phyloP scores from a whole-genome alignment of 2,888 invertebrate genomes.

The Troides aeacus region DNA sequence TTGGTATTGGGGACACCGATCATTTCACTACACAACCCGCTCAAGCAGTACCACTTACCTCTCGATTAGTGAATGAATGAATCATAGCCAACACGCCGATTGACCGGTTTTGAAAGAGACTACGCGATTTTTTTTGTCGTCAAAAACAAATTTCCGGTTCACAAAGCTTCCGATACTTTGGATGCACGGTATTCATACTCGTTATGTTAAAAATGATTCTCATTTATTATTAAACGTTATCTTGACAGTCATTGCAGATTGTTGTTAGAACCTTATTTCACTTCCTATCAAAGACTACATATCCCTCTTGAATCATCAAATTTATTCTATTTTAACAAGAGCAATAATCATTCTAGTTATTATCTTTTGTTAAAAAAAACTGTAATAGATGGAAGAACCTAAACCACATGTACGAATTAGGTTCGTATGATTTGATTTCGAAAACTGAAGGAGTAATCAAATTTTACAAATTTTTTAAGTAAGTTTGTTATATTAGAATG shows the following conservation, averaged over 20 bases:
- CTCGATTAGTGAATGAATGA: slow-evolving; percentile 35
- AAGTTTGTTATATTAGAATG: no score
- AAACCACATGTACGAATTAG: no score
- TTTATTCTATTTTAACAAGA: not conserved
- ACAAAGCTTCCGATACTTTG: slow-evolving; percentile 17
- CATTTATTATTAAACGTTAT: slow-evolving; percentile 3
- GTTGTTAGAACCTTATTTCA: not conserved
- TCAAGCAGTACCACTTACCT: slow-evolving; percentile 30
- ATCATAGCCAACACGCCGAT: slow-evolving; percentile 18
- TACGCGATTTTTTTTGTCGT: slow-evolving; percentile 15
- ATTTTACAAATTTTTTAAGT: no score
- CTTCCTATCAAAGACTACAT: not conserved
- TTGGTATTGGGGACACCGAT: slow-evolving; percentile 47
- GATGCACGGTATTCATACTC: slow-evolving; percentile 18
- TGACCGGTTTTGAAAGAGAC: slow-evolving; percentile 23
- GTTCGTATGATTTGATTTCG: no score
- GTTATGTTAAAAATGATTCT: not conserved
- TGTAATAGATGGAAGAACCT: no score
- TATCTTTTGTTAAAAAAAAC: no score
- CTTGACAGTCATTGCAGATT: not conserved
- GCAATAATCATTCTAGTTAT: no score
- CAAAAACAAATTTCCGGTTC: slow-evolving; percentile 23
- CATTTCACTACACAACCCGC: slow-evolving; percentile 35
- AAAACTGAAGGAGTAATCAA: no score
- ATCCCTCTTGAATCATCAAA: not conserved